Base-by-base conservation (phyloP, 92 coral and sea anemone genomes). In the Phymanthus crucifer region DNA sequence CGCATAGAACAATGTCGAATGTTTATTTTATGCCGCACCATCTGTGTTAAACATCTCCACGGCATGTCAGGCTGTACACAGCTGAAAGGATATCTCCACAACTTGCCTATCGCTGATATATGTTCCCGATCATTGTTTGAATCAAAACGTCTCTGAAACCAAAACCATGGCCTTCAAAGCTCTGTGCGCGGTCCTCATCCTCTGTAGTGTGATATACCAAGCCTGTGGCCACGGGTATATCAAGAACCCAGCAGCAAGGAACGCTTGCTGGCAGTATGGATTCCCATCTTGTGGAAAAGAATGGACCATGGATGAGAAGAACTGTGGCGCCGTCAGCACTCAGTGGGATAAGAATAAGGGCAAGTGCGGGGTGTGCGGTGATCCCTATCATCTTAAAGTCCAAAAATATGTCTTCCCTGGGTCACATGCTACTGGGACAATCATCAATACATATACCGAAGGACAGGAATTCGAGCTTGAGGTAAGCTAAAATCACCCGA, bases 291-390 rank as follows among this genome's bases (percentile, higher is more conserved):
- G 89, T 1, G 67, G 79, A 10, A 68, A 84, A 32, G 78, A 88
- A 27, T 82, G 86, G 87, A 79, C 92, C 6, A 89, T 86, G 77
- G 93, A 90, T 64, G 91, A 86, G 75, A 78, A 85, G 36, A 74
- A 83, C 83, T 93, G 98, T 33, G 98, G 98, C 48, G 94, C 91
- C 26, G 66, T 78, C 16, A 54, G 56, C 72, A 79, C 65, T 0
- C 98, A 93, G 76, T 88, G 95, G 94, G 72, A 65, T 0, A 76
- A 61, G 19, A 84, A 85, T 57, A 48, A 67, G 4, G 98, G 98
- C 52, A 92, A 87, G 70, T 92, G 97, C 24, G 94, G 97, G 2
- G 97, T 87, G 6, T 90, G 97, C 45, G 97, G 93, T 3, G 97
- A 92, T 74, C 78, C 90, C 9, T 74, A 92, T 40, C 83, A 84